Evolutionary conservation across 2,113 vertebrate species (phyloP), one percentile per base, ranked within the genome.

Genomic region (Neolamprologus brichardi): DNA sequence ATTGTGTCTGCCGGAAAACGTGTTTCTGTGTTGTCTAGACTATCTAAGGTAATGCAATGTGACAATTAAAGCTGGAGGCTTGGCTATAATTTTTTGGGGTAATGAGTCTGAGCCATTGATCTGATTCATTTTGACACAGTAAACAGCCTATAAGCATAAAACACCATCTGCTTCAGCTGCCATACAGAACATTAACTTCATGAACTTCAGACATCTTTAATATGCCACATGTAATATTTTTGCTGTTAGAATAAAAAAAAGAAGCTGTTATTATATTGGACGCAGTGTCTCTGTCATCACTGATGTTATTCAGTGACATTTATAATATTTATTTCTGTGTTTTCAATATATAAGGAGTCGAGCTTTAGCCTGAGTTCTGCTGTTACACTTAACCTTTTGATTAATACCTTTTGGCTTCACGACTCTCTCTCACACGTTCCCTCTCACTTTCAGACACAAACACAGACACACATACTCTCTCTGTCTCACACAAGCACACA

Each of bases 51-150:
- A 89, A 90, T 82, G n/a, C 53, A 83, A 82, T 56, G 44, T 83
- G 91, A 86, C 83, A 90, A 79, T 88, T 75, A 84, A 85, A 86
- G 80, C 89, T 88, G 28, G n/a, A 62, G 87, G 85, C 82, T 75
- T 78, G 37, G 49, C 56, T 84, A 20, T 84, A 85, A 44, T 44
- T 84, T 81, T 64, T 81, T 85, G 25, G 41, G 32, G 81, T 88
- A 86, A 88, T 88, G 39, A 89, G 81, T 87, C 23, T 28, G 32
- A 62, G 51, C 41, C 56, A 86, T 82, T 87, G 84, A 89, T 87
- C 23, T 84, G 51, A 86, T 88, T 86, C 37, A 56, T 86, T 84
- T 20, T 91, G 90, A 93, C 82, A 88, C 39, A 85, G 87, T 11
- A 80, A 86, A 85, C 60, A 30, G 81, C 52, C 83, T 79, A 46